Evolutionary conservation across 2,113 vertebrate genomes (phyloP), one percentile per base, ranked within the genome.

Genomic region (Entelurus aequoreus): DNA sequence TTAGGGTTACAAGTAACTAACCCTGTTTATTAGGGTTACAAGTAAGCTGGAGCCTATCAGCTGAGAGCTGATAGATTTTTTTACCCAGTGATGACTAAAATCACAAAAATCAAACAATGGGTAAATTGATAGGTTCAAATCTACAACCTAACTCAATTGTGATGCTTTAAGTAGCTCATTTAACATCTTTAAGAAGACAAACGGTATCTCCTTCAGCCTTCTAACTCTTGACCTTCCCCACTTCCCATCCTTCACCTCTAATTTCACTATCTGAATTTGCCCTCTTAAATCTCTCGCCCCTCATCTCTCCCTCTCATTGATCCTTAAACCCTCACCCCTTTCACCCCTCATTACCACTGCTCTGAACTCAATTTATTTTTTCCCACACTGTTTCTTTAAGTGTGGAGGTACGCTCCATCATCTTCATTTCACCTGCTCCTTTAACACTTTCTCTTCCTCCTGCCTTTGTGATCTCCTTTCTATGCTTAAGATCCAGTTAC

Each of bases 231-330:
- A 75, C 79, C 65, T 71, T 47, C 13, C 62, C 65, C 63, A 60
- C 66, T 65, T 66, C 54, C 60, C 48, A 61, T 52, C 46, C 38
- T 51, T 82, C 62, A 81, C 53, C 59, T 83, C 66, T 81, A 71
- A 84, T 81, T 82, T 84, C 74, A 62, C 78, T 76, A 83, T 83
- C 78, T 58, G 66, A 71, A 67, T n/a, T 53, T 48, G 65, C 53
- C 68, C 72, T 76, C 68, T 78, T 68, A 60, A 69, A 75, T 69
- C 75, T 78, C 67, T 73, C 69, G n/a, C 50, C 62, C 62, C 55
- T 66, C 69, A 62, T 69, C 68, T 69, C 57, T 62, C 12, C 5
- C 67, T 71, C 65, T 78, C 75, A 78, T 78, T 78, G 76, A 83
- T 83, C 69, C 75, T 78, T 65, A 69, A 78, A 70, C 80, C 68